These are phyloP conservation scores for Neogale vison DNA, from an alignment of 2,113 vertebrate species.

Conservation along the genomic window DNA sequence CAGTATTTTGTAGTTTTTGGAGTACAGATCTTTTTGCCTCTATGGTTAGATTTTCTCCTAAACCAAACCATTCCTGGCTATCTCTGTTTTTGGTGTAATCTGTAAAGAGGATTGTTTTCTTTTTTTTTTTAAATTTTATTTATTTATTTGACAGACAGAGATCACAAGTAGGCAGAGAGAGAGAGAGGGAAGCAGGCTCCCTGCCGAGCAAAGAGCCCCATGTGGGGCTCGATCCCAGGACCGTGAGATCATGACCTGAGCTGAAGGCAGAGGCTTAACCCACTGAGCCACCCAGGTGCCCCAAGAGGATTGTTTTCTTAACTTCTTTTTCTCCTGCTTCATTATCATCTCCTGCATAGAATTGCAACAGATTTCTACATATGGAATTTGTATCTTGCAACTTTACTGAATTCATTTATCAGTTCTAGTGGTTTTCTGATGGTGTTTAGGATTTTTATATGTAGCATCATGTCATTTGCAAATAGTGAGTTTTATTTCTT, in stretches of 20 bases:
- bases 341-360: neutral
- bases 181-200: too few relatives aligned
- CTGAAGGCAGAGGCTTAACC: too few relatives aligned
- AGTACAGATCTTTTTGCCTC: neutral
- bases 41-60: neutral
- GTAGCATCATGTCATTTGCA: too few relatives aligned
- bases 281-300: too few relatives aligned
- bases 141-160: too few relatives aligned
- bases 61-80: neutral
- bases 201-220: too few relatives aligned
- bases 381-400: neutral
- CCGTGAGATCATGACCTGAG: too few relatives aligned
- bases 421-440: neutral
- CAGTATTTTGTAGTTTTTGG: neutral
- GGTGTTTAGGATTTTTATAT: neutral
- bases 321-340: neutral
- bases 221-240: too few relatives aligned
- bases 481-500: too few relatives aligned
- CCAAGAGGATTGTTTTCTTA: neutral
- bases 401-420: neutral
- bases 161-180: too few relatives aligned
- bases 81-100: neutral
- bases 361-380: neutral
- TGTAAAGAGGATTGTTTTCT: neutral
- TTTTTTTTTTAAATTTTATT: too few relatives aligned